phyloP scores from a whole-genome alignment of 2,797 vertebrate genomes.

The Epinephelus awoara region DNA sequence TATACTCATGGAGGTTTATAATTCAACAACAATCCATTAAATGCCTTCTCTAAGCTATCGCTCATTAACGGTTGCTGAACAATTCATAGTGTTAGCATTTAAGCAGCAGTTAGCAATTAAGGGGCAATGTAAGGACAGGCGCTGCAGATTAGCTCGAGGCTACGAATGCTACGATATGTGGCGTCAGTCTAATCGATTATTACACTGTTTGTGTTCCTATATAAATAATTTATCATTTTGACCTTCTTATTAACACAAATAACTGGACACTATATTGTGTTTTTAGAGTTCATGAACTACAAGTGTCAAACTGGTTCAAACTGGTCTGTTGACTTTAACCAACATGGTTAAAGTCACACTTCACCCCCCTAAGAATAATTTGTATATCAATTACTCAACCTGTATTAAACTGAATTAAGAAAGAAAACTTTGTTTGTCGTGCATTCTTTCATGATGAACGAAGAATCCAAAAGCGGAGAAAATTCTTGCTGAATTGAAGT shows the following conservation, averaged over 20 bases:
- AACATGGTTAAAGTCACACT: neutral
- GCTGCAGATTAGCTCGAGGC: slow-evolving; percentile 53
- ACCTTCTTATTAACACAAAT: slow-evolving; percentile 23
- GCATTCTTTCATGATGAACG: too few species aligned
- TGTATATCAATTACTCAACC: too few species aligned
- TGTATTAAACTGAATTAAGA: too few species aligned
- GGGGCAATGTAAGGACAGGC: slow-evolving; percentile 44
- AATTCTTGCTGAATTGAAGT: too few species aligned
- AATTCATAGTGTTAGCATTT: slow-evolving; percentile 67
- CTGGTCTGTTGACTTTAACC: neutral
- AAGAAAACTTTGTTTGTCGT: too few species aligned
- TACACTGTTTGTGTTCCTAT: slow-evolving; percentile 2
- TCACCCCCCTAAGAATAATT: too few species aligned
- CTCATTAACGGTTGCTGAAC: slow-evolving; percentile 63
- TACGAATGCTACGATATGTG: slow-evolving; percentile 38
- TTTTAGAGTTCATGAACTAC: neutral
- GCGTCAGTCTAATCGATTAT: slow-evolving; percentile 32
- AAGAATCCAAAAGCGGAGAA: too few species aligned
- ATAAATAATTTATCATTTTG: neutral
- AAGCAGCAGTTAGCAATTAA: slow-evolving; percentile 70
- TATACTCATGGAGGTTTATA: slow-evolving; percentile 53
- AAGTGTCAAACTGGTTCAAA: neutral
- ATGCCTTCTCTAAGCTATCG: slow-evolving; percentile 36
- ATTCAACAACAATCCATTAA: slow-evolving; percentile 60
- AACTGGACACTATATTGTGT: neutral